phyloP scores from a whole-genome alignment of 2,797 vertebrate species.

The Melanotaenia pygmaea region DNA sequence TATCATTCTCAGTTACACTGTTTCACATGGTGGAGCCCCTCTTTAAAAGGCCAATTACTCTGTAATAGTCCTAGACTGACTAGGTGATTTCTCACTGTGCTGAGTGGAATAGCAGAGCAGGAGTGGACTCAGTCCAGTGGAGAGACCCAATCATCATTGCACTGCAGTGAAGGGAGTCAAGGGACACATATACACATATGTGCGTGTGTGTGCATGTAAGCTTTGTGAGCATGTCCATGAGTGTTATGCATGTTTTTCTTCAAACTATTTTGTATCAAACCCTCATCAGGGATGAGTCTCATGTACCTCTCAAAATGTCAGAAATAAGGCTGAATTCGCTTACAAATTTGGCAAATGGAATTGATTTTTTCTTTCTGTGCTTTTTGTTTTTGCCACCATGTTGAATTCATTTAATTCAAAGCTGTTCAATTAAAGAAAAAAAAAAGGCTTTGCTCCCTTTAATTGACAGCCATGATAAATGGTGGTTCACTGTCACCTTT shows the following conservation, averaged over 20 bases:
- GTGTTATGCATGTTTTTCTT: conserved; percentile 16
- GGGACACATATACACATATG: conserved; percentile 44
- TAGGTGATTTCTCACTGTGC: conserved; percentile 80
- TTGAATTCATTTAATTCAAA: conserved; percentile 36
- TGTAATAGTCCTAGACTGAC: conserved; percentile 79
- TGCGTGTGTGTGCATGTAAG: conserved; percentile 1
- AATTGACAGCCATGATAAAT: conserved; percentile 62
- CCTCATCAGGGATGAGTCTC: conserved; percentile 12
- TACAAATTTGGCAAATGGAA: conserved; percentile 11
- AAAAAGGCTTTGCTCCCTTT: conserved; percentile 22
- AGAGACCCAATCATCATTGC: conserved; percentile 77
- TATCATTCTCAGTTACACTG: conserved; percentile 80
- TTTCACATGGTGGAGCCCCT: conserved; percentile 80
- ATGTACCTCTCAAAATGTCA: conserved; percentile 1
- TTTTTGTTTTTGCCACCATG: conserved; percentile 19
- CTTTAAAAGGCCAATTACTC: conserved; percentile 84
- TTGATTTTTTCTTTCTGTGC: conserved; percentile 5
- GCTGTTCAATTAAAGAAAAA: conserved; percentile 37
- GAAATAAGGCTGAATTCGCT: conserved; percentile 20
- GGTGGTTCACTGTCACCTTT: conserved; percentile 28
- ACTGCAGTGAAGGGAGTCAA: conserved; percentile 68
- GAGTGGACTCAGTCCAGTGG: conserved; percentile 76
- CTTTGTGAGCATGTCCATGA: not conserved
- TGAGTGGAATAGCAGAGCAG: conserved; percentile 73
- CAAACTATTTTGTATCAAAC: conserved; percentile 19